These are phyloP conservation scores for Lochmaea crataegi DNA, from an alignment of 2,888 invertebrate genomes.

Conservation along the genomic window DNA sequence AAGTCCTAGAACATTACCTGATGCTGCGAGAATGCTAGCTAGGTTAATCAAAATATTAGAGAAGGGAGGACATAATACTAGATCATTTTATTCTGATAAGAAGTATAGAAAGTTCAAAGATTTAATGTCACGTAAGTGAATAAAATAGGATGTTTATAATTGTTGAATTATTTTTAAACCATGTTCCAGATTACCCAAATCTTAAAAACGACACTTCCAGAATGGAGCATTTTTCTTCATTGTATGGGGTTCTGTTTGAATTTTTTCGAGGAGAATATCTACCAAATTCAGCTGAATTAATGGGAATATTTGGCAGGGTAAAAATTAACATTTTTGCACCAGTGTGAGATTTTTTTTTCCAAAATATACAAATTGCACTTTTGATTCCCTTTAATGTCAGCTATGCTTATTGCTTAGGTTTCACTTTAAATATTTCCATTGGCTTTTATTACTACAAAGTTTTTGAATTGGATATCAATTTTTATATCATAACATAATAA, in stretches of 20 bases:
- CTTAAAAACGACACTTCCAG: constrained; percentile 79
- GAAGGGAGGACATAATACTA: constrained; percentile 75
- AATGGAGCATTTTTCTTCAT: constrained; percentile 82
- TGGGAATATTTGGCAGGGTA: constrained; percentile 90
- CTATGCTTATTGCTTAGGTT: too few species aligned
- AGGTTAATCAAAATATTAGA: constrained; percentile 78
- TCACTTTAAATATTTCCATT: too few species aligned
- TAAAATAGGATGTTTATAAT: too few species aligned
- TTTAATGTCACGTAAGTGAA: constrained; percentile 87
- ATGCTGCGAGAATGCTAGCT: constrained; percentile 84
- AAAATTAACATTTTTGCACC: too few species aligned
- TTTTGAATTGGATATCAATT: not conserved
- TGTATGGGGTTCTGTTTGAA: constrained; percentile 78
- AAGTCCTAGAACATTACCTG: constrained; percentile 79
- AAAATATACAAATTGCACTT: not conserved
- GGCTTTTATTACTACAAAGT: too few species aligned
- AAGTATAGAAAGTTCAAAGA: constrained; percentile 84
- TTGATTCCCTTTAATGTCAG: too few species aligned
- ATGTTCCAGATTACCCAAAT: constrained; percentile 80
- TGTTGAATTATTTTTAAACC: not conserved
- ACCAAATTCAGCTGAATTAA: constrained; percentile 81
- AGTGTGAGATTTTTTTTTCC: too few species aligned
- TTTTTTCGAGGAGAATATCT: constrained; percentile 77
- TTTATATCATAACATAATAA: not conserved
- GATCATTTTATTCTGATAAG: constrained; percentile 76